These are phyloP conservation scores for Mythimna lalbum DNA, from an alignment of 2,888 invertebrate species.

Conservation along the genomic window DNA sequence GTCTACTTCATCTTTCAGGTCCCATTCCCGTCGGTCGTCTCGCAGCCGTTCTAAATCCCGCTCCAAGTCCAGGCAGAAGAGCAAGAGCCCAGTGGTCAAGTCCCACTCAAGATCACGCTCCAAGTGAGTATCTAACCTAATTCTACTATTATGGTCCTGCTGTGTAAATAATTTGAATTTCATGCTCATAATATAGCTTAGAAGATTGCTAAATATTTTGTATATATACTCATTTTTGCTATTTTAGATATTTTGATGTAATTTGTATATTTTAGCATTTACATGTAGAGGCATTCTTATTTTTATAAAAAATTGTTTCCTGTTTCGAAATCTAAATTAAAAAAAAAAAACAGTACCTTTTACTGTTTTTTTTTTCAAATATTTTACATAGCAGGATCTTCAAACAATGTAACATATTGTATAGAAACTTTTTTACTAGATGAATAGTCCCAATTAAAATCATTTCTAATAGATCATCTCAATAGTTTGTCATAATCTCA, in stretches of 20 bases:
- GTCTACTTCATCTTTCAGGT: constrained; percentile 11
- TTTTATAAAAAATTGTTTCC: background rate
- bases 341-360: background rate
- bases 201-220: background rate
- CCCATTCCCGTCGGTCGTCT: constrained; percentile 87
- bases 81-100: constrained; percentile 94
- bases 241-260: constrained; percentile 24
- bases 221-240: constrained; percentile 18
- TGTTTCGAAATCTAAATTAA: background rate
- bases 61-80: constrained; percentile 92
- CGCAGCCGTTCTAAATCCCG: constrained; percentile 84
- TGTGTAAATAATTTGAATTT: constrained; percentile 54
- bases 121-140: constrained; percentile 90
- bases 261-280: constrained; percentile 27
- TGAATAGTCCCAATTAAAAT: constrained; percentile 36
- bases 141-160: constrained; percentile 27
- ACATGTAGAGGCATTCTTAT: constrained; percentile 26
- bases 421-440: constrained; percentile 30
- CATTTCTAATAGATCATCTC: constrained; percentile 30
- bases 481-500: constrained; percentile 18
- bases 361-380: constrained; percentile 13
- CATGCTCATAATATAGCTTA: constrained; percentile 16
- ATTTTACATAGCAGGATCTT: constrained; percentile 50
- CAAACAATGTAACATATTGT: constrained; percentile 17
- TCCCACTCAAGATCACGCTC: constrained; percentile 95